Evolutionary conservation across 2,888 invertebrate genomes (phyloP).

Genomic region (Pristionchus arcanus): DNA sequence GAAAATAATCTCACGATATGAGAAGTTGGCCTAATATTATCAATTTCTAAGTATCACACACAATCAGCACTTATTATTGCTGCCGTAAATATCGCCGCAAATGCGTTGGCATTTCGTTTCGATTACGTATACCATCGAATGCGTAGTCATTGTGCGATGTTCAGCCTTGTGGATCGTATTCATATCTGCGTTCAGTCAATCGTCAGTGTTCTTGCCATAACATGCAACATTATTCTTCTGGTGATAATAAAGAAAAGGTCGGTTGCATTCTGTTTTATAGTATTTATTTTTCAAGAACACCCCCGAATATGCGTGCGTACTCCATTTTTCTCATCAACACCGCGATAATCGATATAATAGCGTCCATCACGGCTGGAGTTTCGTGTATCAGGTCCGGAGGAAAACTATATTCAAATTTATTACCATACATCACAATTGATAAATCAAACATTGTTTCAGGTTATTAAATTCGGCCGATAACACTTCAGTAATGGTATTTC

Average conservation of each 20-base stretch:
- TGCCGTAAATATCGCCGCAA: too few species aligned
- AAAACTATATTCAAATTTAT: neutral
- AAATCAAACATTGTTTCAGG: neutral
- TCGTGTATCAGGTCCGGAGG: neutral
- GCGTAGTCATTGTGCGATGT: neutral
- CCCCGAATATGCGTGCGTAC: neutral
- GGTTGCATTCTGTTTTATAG: too few species aligned
- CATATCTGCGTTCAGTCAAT: neutral
- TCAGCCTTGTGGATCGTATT: neutral
- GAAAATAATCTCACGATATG: too few species aligned
- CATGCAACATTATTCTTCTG: neutral
- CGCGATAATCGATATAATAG: neutral
- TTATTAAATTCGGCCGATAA: neutral
- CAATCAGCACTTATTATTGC: too few species aligned
- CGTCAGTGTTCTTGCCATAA: neutral
- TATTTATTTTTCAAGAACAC: neutral
- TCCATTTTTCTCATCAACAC: neutral
- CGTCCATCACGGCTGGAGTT: neutral
- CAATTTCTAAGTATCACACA: too few species aligned
- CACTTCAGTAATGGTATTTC: neutral
- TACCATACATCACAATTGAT: neutral
- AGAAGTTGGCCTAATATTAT: too few species aligned
- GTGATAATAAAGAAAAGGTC: neutral
- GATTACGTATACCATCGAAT: too few species aligned
- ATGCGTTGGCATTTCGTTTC: too few species aligned